These are phyloP conservation scores for Archivesica marissinica DNA, from an alignment of 1,140 invertebrate genomes.

Conservation along the genomic window DNA sequence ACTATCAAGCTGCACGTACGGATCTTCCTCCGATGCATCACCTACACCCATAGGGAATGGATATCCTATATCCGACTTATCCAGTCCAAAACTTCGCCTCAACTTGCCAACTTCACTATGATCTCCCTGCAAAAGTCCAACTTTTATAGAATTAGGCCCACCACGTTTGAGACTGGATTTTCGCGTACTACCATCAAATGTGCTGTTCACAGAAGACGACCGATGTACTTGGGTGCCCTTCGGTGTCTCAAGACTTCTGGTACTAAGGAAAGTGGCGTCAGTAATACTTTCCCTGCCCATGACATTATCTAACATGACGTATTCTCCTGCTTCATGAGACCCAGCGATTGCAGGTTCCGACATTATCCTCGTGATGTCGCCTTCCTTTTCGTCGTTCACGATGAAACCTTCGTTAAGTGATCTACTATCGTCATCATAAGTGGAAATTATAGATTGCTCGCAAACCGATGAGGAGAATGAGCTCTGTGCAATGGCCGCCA, in stretches of 20 bases:
- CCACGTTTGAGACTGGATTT: slow-evolving; percentile 72
- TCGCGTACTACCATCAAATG: slow-evolving; percentile 47
- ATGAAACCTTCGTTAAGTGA: slow-evolving; percentile 76
- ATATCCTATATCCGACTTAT: slow-evolving; percentile 72
- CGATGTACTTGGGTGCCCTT: slow-evolving; percentile 41
- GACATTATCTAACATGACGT: slow-evolving; percentile 36
- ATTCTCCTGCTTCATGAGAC: slow-evolving; percentile 32
- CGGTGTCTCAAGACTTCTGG: slow-evolving; percentile 28
- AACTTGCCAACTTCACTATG: slow-evolving; percentile 68
- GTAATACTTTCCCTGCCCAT: slow-evolving; percentile 32
- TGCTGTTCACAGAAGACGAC: slow-evolving; percentile 69
- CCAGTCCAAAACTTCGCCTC: slow-evolving; percentile 71
- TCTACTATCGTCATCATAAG: slow-evolving; percentile 63
- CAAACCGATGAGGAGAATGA: slow-evolving; percentile 61
- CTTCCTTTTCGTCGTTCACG: slow-evolving; percentile 59
- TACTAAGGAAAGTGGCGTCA: not conserved
- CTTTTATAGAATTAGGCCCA: slow-evolving; percentile 77
- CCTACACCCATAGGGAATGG: slow-evolving; percentile 68
- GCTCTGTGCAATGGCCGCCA: slow-evolving; percentile 53
- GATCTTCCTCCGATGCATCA: slow-evolving; percentile 29
- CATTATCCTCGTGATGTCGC: slow-evolving; percentile 40
- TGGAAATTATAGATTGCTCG: slow-evolving; percentile 67
- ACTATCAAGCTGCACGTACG: slow-evolving; percentile 20
- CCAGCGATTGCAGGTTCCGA: slow-evolving; percentile 16
- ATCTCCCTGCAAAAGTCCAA: slow-evolving; percentile 74